Percentiles rank a stretch among this genome's conserved stretches.
phyloP scores from a whole-genome alignment of 2,888 invertebrate genomes.

The Molorchus minor region DNA sequence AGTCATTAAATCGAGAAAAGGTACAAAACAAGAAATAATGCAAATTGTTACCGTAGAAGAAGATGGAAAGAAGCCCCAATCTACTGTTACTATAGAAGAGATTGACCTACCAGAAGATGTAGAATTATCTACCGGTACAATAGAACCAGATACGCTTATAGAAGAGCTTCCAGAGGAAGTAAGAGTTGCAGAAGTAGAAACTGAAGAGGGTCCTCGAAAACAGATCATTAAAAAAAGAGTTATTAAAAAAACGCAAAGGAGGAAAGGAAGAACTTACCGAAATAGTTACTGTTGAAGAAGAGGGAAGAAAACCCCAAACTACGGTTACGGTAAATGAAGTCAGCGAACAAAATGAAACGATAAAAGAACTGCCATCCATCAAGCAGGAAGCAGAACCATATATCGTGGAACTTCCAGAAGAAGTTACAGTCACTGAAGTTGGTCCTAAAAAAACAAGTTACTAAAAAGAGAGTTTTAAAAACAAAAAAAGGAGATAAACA shows the following conservation, averaged over 20 bases:
- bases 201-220: constrained; percentile 46
- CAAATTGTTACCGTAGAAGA: constrained; percentile 56
- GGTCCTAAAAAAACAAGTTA: constrained; percentile 37
- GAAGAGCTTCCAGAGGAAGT: constrained; percentile 61
- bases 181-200: constrained; percentile 55
- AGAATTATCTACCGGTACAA: too few species aligned
- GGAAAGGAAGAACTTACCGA: constrained; percentile 54
- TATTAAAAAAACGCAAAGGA: constrained; percentile 56
- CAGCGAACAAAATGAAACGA: constrained; percentile 60
- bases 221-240: constrained; percentile 59
- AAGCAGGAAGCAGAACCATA: constrained; percentile 43
- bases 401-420: constrained; percentile 59
- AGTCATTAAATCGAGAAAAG: constrained; percentile 51
- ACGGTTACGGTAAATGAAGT: constrained; percentile 51
- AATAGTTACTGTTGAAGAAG: constrained; percentile 58
- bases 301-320: constrained; percentile 51
- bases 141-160: too few species aligned
- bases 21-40: constrained; percentile 56
- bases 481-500: constrained; percentile 57
- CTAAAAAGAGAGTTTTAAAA: constrained; percentile 59
- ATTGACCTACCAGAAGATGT: constrained; percentile 59
- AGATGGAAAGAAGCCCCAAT: constrained; percentile 50
- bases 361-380: constrained; percentile 40
- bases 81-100: constrained; percentile 57
- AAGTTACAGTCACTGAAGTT: constrained; percentile 56